phyloP scores from a whole-genome alignment of 1,140 invertebrate species.

The Drosophila nasuta region DNA sequence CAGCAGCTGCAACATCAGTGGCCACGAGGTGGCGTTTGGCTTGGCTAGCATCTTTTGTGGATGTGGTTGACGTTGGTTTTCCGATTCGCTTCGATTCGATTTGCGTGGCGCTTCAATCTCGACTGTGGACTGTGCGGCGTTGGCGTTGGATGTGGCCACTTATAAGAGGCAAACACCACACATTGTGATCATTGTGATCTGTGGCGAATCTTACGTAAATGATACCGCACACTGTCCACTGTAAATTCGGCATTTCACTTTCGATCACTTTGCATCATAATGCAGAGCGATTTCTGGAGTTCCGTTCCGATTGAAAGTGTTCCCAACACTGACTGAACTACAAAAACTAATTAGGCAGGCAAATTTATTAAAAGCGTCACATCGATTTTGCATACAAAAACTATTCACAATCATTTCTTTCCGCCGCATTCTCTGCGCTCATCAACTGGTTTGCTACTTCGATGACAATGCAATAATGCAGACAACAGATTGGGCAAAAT shows the following conservation, averaged over 20 bases:
- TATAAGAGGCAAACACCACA: conserved; percentile 57
- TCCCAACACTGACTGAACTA: conserved; percentile 56
- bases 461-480: conserved; percentile 14
- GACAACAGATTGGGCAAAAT: neutral
- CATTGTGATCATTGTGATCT: conserved; percentile 10
- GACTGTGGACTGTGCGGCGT: conserved; percentile 53
- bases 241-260: conserved; percentile 63
- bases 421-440: neutral
- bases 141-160: conserved; percentile 48
- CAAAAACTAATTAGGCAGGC: conserved; percentile 67
- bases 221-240: neutral
- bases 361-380: conserved; percentile 43
- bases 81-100: no score
- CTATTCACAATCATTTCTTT: conserved; percentile 15
- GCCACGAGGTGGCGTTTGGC: conserved; percentile 14
- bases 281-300: conserved; percentile 14
- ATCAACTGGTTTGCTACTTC: conserved; percentile 19
- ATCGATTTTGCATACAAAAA: conserved; percentile 37
- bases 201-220: conserved; percentile 49
- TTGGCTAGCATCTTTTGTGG: conserved; percentile 20
- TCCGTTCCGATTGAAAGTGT: conserved; percentile 30
- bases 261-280: conserved; percentile 74
- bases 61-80: neutral
- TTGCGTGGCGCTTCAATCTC: conserved; percentile 26
- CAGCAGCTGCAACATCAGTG: conserved; percentile 33